Conservation (phyloP, 92 coral and sea anemone species). For the Pocillopora grandis region DNA sequence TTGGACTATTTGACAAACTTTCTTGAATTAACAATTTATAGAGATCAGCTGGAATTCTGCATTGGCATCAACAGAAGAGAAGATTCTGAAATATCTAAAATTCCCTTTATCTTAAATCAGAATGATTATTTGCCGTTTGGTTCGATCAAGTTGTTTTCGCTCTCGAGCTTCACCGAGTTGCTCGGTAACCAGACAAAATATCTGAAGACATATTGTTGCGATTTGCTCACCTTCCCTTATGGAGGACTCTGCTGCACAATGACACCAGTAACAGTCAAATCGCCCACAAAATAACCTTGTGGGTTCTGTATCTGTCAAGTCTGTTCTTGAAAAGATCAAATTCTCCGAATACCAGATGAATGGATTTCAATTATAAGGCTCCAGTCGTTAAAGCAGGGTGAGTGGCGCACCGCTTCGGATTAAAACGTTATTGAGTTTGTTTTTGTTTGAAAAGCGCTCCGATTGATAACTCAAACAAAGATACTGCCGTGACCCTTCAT, state of each 20-base stretch:
- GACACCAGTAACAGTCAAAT: neutral
- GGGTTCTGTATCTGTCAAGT: neutral
- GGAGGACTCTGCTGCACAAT: neutral
- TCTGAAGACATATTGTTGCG: neutral
- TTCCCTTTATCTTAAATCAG: neutral
- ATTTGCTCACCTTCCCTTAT: constrained; percentile 13
- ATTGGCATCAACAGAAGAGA: neutral
- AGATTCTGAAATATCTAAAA: neutral
- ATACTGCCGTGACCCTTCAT: constrained; percentile 13
- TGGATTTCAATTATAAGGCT: neutral
- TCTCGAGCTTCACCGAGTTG: neutral
- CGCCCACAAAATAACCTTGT: neutral
- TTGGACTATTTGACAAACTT: neutral
- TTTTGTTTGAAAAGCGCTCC: constrained; percentile 31
- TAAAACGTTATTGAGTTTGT: constrained; percentile 27
- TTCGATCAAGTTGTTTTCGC: neutral
- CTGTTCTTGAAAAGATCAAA: neutral
- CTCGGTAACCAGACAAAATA: constrained; percentile 21
- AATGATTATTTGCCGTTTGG: neutral
- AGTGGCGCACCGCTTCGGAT: constrained; percentile 1
- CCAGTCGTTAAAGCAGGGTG: neutral
- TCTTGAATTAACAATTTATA: neutral
- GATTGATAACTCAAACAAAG: constrained; percentile 29
- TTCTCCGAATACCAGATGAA: constrained; percentile 11
- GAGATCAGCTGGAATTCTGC: neutral